These are phyloP conservation scores for Himantopus leucocephalus DNA, from an alignment of 2,113 vertebrate species.

Conservation along the genomic window DNA sequence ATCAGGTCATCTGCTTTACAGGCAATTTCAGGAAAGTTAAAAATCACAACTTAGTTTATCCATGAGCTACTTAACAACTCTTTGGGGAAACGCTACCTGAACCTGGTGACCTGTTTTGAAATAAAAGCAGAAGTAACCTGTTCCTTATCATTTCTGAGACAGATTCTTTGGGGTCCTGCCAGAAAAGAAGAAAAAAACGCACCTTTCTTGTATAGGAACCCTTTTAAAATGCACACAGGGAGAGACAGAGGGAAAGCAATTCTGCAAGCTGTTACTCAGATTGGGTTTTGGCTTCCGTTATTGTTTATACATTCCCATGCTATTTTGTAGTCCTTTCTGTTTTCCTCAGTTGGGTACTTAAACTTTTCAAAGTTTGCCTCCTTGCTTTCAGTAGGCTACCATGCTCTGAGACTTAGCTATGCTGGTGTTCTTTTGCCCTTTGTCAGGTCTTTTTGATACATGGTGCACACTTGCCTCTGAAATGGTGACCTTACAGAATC, in stretches of 20 bases:
- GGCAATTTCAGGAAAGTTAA: not conserved
- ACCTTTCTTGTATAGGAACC: not conserved
- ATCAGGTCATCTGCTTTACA: not conserved
- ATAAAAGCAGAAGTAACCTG: not conserved
- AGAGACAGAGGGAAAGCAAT: not conserved
- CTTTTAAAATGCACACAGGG: not conserved
- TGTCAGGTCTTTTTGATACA: not conserved
- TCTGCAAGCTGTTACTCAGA: not conserved
- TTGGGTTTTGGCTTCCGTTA: not conserved
- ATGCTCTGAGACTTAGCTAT: not conserved
- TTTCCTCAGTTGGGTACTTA: not conserved
- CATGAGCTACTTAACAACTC: not conserved
- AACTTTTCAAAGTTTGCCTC: not conserved
- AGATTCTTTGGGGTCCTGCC: not conserved
- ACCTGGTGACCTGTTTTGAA: not conserved
- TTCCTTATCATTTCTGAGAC: not conserved
- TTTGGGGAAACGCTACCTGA: not conserved
- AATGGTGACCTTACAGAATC: not conserved
- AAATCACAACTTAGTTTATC: not conserved
- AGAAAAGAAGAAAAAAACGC: not conserved
- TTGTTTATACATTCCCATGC: not conserved
- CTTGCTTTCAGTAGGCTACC: not conserved
- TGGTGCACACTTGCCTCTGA: not conserved
- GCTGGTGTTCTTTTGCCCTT: not conserved
- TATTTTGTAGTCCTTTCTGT: not conserved